Base-by-base conservation (phyloP, 1,140 invertebrate species). In the Maconellicoccus hirsutus region DNA sequence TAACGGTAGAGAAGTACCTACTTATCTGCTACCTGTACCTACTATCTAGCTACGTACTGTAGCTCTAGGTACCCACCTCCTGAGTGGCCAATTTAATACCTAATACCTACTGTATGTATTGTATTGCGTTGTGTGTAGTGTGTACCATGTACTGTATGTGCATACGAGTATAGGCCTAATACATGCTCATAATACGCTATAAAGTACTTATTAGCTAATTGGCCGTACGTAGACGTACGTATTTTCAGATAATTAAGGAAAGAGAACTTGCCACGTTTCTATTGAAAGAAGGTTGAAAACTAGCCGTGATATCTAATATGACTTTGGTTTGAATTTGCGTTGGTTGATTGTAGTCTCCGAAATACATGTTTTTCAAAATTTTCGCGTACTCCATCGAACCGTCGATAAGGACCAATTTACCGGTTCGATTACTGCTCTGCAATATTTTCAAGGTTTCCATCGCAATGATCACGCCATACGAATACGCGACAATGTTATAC, bases 401-500 rank as follows among this genome's bases (percentile, higher is more conserved):
- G 16, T 66, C 61, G 19, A 66, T 23, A 25, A 66, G 19, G 4
- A 66, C 61, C 4, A 19, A 4, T 10, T 66, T 66, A 8, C 61
- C 61, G 22, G 6, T 66, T 23, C 22, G 3, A 23, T 25, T 25
- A 4, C 25, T 4, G 8, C 8, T 25, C 7, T 26, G 25, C 21
- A 66, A 66, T 66, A 66, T 66, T 66, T 66, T 66, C 22, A 66
- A 3, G 6, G 25, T 26, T 66, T 66, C 61, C 61, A 66, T 66
- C 19, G 61, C 61, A 10, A 66, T 25, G 1, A 66, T 16, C 6
- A 66, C 19, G 8, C 61, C 61, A 22, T 23, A 66, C 22, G 61
- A 66, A 16, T 66, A 66, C 3, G 61, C 61, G 25, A 66, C 4
- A 26, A 66, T 66, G 25, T 66, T 66, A 16, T 23, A 66, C 4